These are phyloP conservation scores for Aegotheles bennettii DNA, from an alignment of 2,113 vertebrate genomes.

Conservation along the genomic window DNA sequence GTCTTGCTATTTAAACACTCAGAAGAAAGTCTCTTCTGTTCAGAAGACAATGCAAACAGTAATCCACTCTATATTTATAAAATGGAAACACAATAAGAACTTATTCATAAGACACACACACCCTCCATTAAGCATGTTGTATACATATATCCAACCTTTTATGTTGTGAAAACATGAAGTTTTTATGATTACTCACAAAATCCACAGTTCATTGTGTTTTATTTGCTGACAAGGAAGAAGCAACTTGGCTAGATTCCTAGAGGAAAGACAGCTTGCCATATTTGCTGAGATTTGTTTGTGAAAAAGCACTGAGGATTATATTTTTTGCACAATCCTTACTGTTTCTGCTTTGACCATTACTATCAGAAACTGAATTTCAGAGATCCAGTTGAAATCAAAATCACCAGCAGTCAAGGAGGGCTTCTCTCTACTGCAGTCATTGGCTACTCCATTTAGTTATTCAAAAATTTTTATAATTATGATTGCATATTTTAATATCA, in stretches of 20 bases:
- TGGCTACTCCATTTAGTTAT: conserved; percentile 28
- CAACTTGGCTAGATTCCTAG: conserved; percentile 52
- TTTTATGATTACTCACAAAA: conserved; percentile 61
- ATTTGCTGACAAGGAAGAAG: conserved; percentile 49
- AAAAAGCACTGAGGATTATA: conserved; percentile 55
- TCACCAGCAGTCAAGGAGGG: neutral
- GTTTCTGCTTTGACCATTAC: conserved; percentile 5
- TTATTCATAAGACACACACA: neutral
- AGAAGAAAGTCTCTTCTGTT: neutral
- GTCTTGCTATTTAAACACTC: neutral
- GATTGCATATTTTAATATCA: conserved; percentile 63
- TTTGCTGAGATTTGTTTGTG: conserved; percentile 61
- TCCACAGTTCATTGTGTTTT: conserved; percentile 57
- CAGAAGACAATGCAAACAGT: neutral
- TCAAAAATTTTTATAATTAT: conserved; percentile 63
- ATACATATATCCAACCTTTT: conserved; percentile 32
- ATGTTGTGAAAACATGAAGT: conserved; percentile 38
- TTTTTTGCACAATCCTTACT: neutral
- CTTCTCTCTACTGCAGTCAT: neutral
- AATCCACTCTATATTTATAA: neutral
- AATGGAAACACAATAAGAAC: neutral
- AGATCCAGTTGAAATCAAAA: neutral
- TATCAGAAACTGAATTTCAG: neutral
- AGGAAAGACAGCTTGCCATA: conserved; percentile 60
- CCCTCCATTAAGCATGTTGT: neutral